These are phyloP conservation scores for Pseudomugil tenellus DNA, from an alignment of 2,797 vertebrate species.

Conservation along the genomic window DNA sequence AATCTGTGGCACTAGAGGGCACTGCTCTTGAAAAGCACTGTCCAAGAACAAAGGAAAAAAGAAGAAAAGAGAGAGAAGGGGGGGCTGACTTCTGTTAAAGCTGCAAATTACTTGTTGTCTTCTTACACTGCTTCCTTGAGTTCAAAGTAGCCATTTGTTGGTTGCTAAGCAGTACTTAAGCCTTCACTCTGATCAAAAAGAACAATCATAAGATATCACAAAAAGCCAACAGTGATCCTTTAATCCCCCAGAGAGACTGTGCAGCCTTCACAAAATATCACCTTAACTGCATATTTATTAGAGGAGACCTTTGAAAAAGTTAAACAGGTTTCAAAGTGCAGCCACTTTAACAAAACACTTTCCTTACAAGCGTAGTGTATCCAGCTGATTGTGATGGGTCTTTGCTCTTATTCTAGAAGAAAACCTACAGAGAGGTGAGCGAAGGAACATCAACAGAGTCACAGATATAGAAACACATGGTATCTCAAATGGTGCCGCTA, in stretches of 20 bases:
- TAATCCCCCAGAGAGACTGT: conserved; percentile 64
- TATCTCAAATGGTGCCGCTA: conserved; percentile 59
- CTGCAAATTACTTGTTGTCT: conserved; percentile 60
- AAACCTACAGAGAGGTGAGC: conserved; percentile 48
- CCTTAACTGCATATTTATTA: conserved; percentile 76
- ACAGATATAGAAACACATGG: conserved; percentile 64
- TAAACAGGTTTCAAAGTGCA: conserved; percentile 59
- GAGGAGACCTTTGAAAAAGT: conserved; percentile 67
- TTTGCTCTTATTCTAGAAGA: conserved; percentile 42
- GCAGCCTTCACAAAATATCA: conserved; percentile 74
- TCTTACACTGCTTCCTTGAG: conserved; percentile 48
- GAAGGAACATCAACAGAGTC: conserved; percentile 50
- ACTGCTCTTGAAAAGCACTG: conserved; percentile 36
- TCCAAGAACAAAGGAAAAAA: conserved; percentile 40
- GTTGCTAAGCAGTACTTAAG: conserved; percentile 66
- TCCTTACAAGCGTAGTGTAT: conserved; percentile 42
- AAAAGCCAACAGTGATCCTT: conserved; percentile 76
- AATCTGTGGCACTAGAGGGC: conserved; percentile 71
- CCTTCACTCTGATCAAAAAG: conserved; percentile 75
- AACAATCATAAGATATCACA: conserved; percentile 78
- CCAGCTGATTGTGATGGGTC: conserved; percentile 39
- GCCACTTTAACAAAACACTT: conserved; percentile 47
- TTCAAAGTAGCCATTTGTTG: conserved; percentile 50
- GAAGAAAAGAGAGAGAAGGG: conserved; percentile 1
- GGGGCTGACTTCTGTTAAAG: conserved; percentile 45